Percentiles rank a stretch among this genome's conserved stretches.
Conservation (phyloP, 2,797 vertebrate genomes). For the Pipistrellus nathusii region DNA sequence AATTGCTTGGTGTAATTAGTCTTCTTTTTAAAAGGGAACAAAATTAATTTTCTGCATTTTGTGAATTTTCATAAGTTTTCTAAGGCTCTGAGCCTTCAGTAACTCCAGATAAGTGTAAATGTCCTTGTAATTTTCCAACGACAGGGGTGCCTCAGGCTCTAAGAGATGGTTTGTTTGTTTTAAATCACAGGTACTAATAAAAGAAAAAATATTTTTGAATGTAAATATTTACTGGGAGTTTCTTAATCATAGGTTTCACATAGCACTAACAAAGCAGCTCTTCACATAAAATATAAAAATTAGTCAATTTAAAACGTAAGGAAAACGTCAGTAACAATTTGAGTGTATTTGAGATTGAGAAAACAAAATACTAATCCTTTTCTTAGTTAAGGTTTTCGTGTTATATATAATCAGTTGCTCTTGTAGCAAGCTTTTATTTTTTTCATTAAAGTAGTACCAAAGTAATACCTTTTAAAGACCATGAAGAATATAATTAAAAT, state of each 20-base stretch:
- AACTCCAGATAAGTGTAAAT: slow-evolving; percentile 32
- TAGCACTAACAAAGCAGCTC: slow-evolving; percentile 64
- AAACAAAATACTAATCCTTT: slow-evolving; percentile 42
- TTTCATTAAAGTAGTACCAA: slow-evolving; percentile 34
- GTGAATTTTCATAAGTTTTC: slow-evolving; percentile 3
- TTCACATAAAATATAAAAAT: slow-evolving; percentile 66
- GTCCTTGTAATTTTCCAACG: slow-evolving; percentile 63
- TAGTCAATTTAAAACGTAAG: slow-evolving; percentile 29
- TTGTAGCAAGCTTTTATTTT: slow-evolving; percentile 27
- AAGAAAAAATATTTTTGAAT: slow-evolving; percentile 75
- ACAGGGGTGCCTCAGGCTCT: not conserved
- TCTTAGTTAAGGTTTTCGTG: not conserved
- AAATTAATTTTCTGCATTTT: slow-evolving; percentile 18
- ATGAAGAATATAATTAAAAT: not conserved
- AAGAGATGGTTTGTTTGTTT: slow-evolving; percentile 64
- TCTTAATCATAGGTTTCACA: slow-evolving; percentile 65
- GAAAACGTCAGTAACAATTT: slow-evolving; percentile 52
- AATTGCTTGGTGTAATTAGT: slow-evolving; percentile 3
- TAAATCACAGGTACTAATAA: slow-evolving; percentile 75
- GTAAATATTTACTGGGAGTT: slow-evolving; percentile 67
- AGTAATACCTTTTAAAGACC: slow-evolving; percentile 24
- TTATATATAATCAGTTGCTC: slow-evolving; percentile 22
- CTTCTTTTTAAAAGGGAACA: slow-evolving; percentile 49
- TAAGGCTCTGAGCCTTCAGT: not conserved
- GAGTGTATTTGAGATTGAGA: slow-evolving; percentile 46